Conservation (phyloP, 2,888 invertebrate species). For the Caprella mutica region DNA sequence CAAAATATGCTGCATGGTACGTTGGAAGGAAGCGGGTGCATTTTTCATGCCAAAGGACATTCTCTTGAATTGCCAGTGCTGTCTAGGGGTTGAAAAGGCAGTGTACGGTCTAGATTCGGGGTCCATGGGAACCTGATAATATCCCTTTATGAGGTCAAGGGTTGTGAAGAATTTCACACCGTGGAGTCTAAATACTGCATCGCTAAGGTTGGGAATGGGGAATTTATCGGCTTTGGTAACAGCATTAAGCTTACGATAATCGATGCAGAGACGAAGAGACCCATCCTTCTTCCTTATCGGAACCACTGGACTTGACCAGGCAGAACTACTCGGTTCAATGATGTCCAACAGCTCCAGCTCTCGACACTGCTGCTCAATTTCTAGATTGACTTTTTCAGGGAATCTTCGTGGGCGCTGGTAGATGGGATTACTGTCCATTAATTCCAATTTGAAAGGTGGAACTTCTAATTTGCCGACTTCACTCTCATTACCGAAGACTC, state of each 20-base stretch:
- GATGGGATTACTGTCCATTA: too few relatives aligned
- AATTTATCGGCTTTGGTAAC: constrained; percentile 3
- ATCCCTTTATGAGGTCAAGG: background rate
- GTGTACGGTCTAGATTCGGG: background rate
- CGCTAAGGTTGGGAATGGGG: background rate
- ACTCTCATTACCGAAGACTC: too few relatives aligned
- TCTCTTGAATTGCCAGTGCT: background rate
- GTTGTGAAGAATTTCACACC: constrained; percentile 7
- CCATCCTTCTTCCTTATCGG: background rate
- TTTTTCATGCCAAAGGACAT: background rate
- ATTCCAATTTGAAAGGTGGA: too few relatives aligned
- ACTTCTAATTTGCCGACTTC: too few relatives aligned
- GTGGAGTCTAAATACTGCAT: constrained; percentile 8
- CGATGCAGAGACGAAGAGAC: background rate
- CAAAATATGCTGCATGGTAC: background rate
- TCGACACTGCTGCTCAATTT: too few relatives aligned
- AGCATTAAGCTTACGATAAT: background rate
- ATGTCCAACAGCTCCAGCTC: too few relatives aligned
- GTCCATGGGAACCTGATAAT: background rate
- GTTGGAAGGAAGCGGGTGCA: background rate
- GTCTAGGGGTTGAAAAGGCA: background rate
- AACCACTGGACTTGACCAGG: too few relatives aligned
- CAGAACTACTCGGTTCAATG: too few relatives aligned
- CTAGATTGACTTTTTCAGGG: too few relatives aligned
- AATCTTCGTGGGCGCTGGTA: too few relatives aligned